phyloP scores from a whole-genome alignment of 2,113 vertebrate genomes.

The Eublepharis macularius region DNA sequence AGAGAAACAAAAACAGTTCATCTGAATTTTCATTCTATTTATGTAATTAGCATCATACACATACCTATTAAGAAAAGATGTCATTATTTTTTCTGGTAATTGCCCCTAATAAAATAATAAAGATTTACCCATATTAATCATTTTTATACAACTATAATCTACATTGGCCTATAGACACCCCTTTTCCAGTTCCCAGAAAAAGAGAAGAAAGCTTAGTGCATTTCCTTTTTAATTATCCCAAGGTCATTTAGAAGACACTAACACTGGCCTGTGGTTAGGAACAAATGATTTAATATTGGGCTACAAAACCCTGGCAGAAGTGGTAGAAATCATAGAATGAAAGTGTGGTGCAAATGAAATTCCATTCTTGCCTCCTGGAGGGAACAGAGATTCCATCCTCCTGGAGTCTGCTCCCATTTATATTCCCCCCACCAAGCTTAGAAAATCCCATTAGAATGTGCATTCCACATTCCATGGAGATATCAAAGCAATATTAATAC shows the following conservation, averaged over 20 bases:
- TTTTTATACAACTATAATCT: not conserved
- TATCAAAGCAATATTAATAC: slow-evolving; percentile 69
- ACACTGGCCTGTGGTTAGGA: not conserved
- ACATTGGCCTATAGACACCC: not conserved
- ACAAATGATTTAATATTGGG: slow-evolving; percentile 33
- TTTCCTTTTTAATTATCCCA: slow-evolving; percentile 6
- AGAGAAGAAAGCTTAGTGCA: not conserved
- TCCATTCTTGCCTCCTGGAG: slow-evolving; percentile 49
- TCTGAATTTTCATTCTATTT: not conserved
- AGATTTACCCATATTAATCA: not conserved
- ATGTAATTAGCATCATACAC: not conserved
- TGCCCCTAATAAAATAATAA: not conserved
- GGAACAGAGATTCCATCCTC: slow-evolving; percentile 52
- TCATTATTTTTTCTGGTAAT: not conserved
- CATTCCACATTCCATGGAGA: slow-evolving; percentile 66
- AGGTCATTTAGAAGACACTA: slow-evolving; percentile 2
- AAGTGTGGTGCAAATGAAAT: slow-evolving; percentile 48
- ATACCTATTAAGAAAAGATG: not conserved
- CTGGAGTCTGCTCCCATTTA: slow-evolving; percentile 44
- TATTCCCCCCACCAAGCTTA: slow-evolving; percentile 38
- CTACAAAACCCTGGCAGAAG: slow-evolving; percentile 19
- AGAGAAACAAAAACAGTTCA: not conserved
- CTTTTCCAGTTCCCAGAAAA: not conserved
- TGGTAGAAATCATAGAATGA: slow-evolving; percentile 20
- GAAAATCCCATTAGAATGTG: slow-evolving; percentile 45